Base-by-base conservation (phyloP, 1,140 invertebrate species). In the Xylocopa sonorina region DNA sequence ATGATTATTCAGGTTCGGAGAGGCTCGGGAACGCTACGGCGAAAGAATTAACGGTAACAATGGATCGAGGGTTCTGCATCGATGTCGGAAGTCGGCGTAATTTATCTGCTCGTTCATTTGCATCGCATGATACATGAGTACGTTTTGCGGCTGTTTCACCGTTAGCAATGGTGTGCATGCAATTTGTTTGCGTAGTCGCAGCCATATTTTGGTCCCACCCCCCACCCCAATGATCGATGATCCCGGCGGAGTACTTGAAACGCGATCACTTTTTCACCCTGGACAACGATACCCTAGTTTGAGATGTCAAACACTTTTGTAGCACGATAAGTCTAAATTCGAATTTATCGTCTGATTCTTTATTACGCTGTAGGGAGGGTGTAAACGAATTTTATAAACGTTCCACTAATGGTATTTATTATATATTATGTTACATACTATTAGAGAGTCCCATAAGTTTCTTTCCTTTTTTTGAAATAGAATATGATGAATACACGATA, bases 51-150 rank as follows among this genome's bases (percentile, higher is more conserved):
- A 66, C 27, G 18, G 41, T 46, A 64, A 64, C 63, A 64, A 64
- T 64, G 41, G 16, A 48, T 21, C 41, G 41, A 46, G 21, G n/a
- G 3, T 18, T 10, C 9, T 10, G n/a, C 53, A 69, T 69, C 50
- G 48, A 29, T 27, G 66, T 27, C 48, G 48, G 66, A 69, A 69
- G 66, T 69, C n/a, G 50, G 32, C 34, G 66, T 69, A 69, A 69
- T 69, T 69, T 69, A 69, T 50, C 66, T 53, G 50, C 41, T 69
- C 66, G 66, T 69, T 69, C 66, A 69, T 69, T 69, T 69, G 66
- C 66, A 69, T 69, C 32, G 32, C 27, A 69, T 53, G 66, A 69
- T 53, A 14, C 53, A 69, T 69, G 66, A 51, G 66, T 27, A 69
- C 50, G 66, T 69, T n/a, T 69, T 69, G 66, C 66, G 66, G 66